phyloP scores from a whole-genome alignment of 1,140 invertebrate species.

The Cyrtorhinus lividipennis region DNA sequence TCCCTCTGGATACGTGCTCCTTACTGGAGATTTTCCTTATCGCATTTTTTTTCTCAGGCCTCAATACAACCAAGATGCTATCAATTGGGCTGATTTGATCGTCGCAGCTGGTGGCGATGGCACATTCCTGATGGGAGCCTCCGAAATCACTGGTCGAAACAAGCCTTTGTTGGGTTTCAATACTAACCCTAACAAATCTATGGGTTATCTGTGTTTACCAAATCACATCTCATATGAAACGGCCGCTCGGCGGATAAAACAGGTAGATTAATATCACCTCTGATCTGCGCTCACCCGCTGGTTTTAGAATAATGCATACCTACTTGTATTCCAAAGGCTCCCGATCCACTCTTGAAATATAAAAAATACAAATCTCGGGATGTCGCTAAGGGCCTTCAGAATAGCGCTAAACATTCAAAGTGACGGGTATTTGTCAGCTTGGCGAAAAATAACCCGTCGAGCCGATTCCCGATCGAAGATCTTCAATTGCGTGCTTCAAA shows the following conservation, averaged over 20 bases:
- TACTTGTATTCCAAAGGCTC: no score
- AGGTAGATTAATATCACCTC: no score
- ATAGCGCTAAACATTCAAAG: no score
- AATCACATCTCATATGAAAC: background rate
- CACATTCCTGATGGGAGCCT: slow-evolving; percentile 89
- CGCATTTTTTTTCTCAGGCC: slow-evolving; percentile 31
- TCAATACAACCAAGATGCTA: slow-evolving; percentile 51
- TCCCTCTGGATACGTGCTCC: background rate
- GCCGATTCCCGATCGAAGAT: no score
- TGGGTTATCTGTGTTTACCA: slow-evolving; percentile 66
- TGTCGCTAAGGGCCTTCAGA: no score
- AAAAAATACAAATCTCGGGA: no score
- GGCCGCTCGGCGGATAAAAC: background rate
- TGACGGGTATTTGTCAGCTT: no score
- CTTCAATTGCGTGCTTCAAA: no score
- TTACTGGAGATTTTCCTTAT: background rate
- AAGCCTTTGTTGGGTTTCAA: slow-evolving; percentile 95
- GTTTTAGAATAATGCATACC: no score
- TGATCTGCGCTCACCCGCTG: no score
- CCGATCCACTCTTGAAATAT: no score
- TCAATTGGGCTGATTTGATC: slow-evolving; percentile 89
- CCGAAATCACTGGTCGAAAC: slow-evolving; percentile 52
- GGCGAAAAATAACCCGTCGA: no score
- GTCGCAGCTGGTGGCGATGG: slow-evolving; percentile 95
- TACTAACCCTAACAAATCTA: slow-evolving; percentile 87